Percentiles rank a stretch among this genome's conserved stretches.
phyloP scores from a whole-genome alignment of 1,140 invertebrate species.

The Scaptomyza hsui region DNA sequence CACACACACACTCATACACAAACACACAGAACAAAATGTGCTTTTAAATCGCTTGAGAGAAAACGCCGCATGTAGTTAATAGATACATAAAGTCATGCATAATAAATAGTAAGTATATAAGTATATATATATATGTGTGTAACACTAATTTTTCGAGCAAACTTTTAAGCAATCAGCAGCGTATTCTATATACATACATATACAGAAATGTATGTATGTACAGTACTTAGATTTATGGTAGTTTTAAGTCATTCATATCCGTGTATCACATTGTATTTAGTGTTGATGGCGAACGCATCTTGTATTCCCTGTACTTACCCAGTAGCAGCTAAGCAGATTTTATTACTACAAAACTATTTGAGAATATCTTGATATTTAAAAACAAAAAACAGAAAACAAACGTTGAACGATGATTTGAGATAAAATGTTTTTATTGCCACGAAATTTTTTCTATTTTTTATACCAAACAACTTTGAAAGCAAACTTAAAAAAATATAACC shows the following conservation, averaged over 20 bases:
- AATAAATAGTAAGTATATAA: slow-evolving; percentile 31
- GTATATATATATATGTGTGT: slow-evolving; percentile 36
- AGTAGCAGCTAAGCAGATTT: slow-evolving; percentile 45
- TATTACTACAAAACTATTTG: slow-evolving; percentile 39
- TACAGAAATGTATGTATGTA: slow-evolving; percentile 6
- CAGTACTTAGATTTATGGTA: slow-evolving; percentile 30
- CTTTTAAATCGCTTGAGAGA: slow-evolving; percentile 73
- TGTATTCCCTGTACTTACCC: slow-evolving; percentile 44
- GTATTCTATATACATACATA: slow-evolving; percentile 47
- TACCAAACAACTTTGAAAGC: slow-evolving; percentile 77
- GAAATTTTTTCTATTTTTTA: slow-evolving; percentile 83
- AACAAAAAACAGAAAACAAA: background rate
- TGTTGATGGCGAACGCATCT: slow-evolving; percentile 38
- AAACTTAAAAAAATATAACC: slow-evolving; percentile 48
- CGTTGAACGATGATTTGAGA: slow-evolving; percentile 37
- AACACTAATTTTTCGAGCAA: slow-evolving; percentile 79
- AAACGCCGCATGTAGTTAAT: slow-evolving; percentile 59
- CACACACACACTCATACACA: slow-evolving; percentile 13
- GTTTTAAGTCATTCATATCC: slow-evolving; percentile 49
- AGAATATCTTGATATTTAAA: slow-evolving; percentile 19
- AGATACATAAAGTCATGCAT: slow-evolving; percentile 2
- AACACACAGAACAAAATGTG: slow-evolving; percentile 50
- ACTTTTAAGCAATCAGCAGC: slow-evolving; percentile 77
- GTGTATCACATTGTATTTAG: slow-evolving; percentile 74
- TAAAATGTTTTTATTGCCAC: slow-evolving; percentile 74